Base-by-base conservation (phyloP, 2,113 vertebrate genomes). In the Eulemur macaco region DNA sequence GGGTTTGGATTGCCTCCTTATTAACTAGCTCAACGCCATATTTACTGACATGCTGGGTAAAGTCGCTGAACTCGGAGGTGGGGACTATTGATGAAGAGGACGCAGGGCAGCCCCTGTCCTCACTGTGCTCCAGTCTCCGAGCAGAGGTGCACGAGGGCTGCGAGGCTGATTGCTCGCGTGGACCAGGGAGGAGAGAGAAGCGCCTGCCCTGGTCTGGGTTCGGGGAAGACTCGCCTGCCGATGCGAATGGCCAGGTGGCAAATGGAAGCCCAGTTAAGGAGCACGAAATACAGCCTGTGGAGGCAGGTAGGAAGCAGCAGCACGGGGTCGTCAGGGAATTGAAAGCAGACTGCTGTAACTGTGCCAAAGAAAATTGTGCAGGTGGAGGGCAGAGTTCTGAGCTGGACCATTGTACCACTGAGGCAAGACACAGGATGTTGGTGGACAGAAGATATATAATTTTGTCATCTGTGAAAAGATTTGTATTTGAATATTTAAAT, bases 21-120 rank as follows among this genome's bases (percentile, higher is more conserved):
- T 20, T 29, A 39, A 81, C 80, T 81, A 76, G 2, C 23, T 29
- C 60, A 47, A 7, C 4, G 8, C 10, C 4, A 23, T 8, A 47
- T 39, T 31, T 86, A 6, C 31, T 83, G 25, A 25, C 37, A 18
- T 10, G 82, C 34, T 25, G 25, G 25, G 8, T n/a, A 3, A 76
- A 69, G 2, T 21, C 18, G 17, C 3, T 8, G 14, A 25, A 15
- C 6, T 6, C 10, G 25, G 13, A 3, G 42, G 12, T 9, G 13
- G 4, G 21, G 0, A 12, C 2, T 8, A 8, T 0, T 11, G 1
- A 5, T 12, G 10, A 73, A 13, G 0, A 5, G 18, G n/a, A 52
- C 12, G 13, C 20, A 11, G 3, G 11, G 39, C 0, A 2, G 4
- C 21, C 14, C 42, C 58, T 27, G 27, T 25, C 23, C 27, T 63